Conservation (phyloP, 2,113 vertebrate species). For the Okapia johnstoni region DNA sequence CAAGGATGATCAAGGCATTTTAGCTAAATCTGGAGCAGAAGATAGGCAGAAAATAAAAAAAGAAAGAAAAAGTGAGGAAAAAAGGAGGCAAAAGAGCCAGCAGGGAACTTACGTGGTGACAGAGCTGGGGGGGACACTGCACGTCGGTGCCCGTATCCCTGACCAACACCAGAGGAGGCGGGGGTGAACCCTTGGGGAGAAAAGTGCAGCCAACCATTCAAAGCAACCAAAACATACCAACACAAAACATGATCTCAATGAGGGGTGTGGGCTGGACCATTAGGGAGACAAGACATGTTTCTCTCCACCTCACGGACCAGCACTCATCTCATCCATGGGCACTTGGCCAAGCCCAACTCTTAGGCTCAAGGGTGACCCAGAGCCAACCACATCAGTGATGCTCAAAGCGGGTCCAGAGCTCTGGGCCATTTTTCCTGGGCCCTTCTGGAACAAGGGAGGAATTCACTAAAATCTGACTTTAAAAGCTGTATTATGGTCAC, state of each 20-base stretch:
- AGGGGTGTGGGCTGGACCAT: accelerated
- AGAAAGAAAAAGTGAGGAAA: neutral
- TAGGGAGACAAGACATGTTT: neutral
- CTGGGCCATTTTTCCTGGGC: neutral
- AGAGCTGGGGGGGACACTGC: neutral
- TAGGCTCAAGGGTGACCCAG: neutral
- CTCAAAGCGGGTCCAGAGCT: neutral
- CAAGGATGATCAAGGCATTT: neutral
- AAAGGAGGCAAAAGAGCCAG: accelerated
- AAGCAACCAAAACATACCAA: neutral
- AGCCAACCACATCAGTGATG: neutral
- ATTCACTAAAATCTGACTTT: neutral
- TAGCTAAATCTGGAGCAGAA: neutral
- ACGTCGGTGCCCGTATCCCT: accelerated
- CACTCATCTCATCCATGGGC: neutral
- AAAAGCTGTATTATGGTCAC: neutral
- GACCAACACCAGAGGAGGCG: neutral
- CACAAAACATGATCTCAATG: neutral
- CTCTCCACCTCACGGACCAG: neutral
- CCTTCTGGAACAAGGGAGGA: neutral
- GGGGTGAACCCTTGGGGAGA: neutral
- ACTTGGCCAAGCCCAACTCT: neutral
- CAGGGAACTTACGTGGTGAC: accelerated
- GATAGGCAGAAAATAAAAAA: neutral
- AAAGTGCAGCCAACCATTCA: neutral